Conservation (phyloP, 2,113 vertebrate genomes). For the Calypte anna region DNA sequence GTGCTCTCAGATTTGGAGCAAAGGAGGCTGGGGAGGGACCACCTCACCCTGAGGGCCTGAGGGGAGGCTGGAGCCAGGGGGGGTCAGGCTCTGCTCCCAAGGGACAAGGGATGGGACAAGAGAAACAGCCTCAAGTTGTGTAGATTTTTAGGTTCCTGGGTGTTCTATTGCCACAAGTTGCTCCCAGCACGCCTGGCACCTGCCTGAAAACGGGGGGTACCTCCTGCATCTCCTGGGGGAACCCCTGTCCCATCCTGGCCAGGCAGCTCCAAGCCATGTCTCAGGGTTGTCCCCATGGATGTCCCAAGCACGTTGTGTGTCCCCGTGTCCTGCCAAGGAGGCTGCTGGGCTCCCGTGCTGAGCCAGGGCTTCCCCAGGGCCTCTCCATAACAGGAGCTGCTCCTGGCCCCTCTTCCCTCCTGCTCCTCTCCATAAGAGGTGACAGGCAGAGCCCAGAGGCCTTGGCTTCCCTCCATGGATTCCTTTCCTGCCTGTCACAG, state of each 20-base stretch:
- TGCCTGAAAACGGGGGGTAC: neutral
- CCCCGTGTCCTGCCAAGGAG: neutral
- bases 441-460: neutral
- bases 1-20: neutral
- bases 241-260: rapidly evolving
- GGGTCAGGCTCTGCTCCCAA: no score
- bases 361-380: slow-evolving; percentile 49
- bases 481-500: slow-evolving; percentile 62
- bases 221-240: rapidly evolving
- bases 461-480: slow-evolving; percentile 23
- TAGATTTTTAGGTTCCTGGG: no score
- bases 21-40: no score
- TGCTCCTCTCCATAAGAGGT: slow-evolving; percentile 67
- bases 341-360: neutral
- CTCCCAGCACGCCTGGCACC: rapidly evolving
- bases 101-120: no score
- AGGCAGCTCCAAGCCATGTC: rapidly evolving
- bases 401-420: slow-evolving; percentile 17
- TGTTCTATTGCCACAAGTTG: rapidly evolving
- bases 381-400: slow-evolving; percentile 66
- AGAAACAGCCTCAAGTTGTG: no score
- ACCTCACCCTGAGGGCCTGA: no score
- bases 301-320: neutral
- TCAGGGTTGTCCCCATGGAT: rapidly evolving
- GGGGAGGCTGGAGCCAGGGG: no score